phyloP scores from a whole-genome alignment of 2,888 invertebrate species.

The Thysanoteuthis rhombus region DNA sequence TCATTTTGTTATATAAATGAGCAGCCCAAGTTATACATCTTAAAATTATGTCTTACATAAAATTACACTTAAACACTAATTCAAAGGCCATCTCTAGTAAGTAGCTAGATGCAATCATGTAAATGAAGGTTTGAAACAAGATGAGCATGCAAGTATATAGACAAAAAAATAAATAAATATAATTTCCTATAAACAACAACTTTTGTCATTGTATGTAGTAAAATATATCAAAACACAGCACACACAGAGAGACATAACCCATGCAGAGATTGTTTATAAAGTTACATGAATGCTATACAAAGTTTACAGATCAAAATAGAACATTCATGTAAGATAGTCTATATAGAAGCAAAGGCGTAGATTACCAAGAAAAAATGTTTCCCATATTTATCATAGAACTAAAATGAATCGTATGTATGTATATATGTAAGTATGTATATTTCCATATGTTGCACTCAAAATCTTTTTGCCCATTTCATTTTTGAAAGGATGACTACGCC shows the following conservation, averaged over 20 bases:
- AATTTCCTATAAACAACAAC: neutral
- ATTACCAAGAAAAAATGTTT: neutral
- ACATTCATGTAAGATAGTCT: neutral
- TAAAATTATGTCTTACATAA: too few species aligned
- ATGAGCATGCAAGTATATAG: neutral
- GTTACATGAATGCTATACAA: neutral
- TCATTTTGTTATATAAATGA: too few species aligned
- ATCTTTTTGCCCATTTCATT: neutral
- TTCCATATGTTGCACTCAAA: too few species aligned
- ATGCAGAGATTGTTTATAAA: neutral
- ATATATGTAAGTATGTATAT: too few species aligned
- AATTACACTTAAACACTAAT: too few species aligned
- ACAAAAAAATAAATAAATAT: neutral
- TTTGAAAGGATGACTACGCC: neutral
- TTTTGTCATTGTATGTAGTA: neutral
- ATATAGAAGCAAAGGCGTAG: neutral
- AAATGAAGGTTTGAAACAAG: neutral
- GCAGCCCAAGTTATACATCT: too few species aligned
- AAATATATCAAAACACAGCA: neutral
- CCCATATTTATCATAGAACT: neutral
- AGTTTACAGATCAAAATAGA: neutral
- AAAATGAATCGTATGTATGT: neutral
- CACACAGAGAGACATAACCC: neutral
- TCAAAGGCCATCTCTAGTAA: neutral
- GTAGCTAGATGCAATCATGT: neutral